Conservation (phyloP, 2,888 invertebrate genomes). For the Ommatoiulus sabulosus region DNA sequence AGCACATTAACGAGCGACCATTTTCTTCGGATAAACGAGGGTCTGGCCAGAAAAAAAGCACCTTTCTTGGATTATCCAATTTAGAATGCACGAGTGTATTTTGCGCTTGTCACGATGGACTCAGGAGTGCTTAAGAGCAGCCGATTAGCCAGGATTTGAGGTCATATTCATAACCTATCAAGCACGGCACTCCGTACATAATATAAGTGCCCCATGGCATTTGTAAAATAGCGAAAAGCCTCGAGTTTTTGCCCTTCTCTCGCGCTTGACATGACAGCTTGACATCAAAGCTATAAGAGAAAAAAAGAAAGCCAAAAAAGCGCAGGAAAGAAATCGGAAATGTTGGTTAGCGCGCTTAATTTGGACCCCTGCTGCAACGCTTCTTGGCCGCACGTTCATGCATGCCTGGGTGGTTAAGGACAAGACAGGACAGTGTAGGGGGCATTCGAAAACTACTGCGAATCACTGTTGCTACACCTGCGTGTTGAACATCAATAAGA, state of each 20-base stretch:
- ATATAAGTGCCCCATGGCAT: conserved; percentile 37
- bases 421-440: not conserved
- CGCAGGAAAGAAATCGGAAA: conserved; percentile 42
- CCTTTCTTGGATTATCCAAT: conserved; percentile 41
- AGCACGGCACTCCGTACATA: conserved; percentile 31
- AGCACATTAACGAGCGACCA: not conserved
- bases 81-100: conserved; percentile 47
- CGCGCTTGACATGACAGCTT: conserved; percentile 39
- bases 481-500: too few relatives aligned
- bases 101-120: conserved; percentile 44
- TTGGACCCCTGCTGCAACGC: conserved; percentile 31
- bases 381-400: not conserved
- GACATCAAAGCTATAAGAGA: not conserved
- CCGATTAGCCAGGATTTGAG: conserved; percentile 47
- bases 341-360: conserved; percentile 30
- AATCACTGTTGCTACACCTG: too few relatives aligned
- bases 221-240: not conserved
- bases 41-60: not conserved
- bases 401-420: not conserved
- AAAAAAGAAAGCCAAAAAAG: not conserved
- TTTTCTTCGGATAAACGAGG: not conserved
- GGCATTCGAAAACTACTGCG: not conserved
- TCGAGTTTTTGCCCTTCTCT: conserved; percentile 4
- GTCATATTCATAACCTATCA: conserved; percentile 45
- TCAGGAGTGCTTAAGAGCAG: conserved; percentile 40